Evolutionary conservation across 2,888 invertebrate genomes (phyloP).

Genomic region (Coremacera marginata): DNA sequence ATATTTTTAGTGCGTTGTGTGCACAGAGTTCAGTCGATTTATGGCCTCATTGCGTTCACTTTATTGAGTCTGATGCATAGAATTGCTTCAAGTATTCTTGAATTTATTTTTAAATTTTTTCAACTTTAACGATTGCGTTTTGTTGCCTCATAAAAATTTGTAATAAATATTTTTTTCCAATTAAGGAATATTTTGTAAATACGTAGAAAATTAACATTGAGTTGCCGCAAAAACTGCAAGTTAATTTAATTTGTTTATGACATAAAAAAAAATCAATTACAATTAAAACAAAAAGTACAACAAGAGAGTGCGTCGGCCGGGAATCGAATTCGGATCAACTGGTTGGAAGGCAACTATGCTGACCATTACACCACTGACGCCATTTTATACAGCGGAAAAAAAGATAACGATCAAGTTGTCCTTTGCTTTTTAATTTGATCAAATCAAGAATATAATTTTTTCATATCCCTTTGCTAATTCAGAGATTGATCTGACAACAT

Average conservation of each 20-base stretch:
- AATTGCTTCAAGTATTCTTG: neutral
- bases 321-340: constrained; percentile 71
- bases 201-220: neutral
- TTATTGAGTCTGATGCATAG: neutral
- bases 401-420: too few relatives aligned
- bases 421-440: too few relatives aligned
- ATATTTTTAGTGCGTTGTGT: neutral
- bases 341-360: constrained; percentile 68
- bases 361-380: constrained; percentile 54
- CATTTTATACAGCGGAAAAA: too few relatives aligned
- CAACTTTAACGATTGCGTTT: neutral
- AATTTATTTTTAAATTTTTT: neutral
- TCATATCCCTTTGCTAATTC: too few relatives aligned
- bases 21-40: neutral
- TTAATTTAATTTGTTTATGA: neutral
- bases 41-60: neutral
- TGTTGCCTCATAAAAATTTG: neutral
- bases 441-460: too few relatives aligned
- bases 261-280: neutral
- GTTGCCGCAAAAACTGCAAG: neutral
- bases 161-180: neutral
- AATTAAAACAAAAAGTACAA: neutral
- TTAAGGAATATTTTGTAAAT: neutral
- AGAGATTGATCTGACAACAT: too few relatives aligned
- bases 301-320: constrained; percentile 67